Percentiles rank a stretch among this genome's conserved stretches.
Evolutionary conservation across 2,113 vertebrate species (phyloP).

Genomic region (Sterrhoptilus dennistouni): DNA sequence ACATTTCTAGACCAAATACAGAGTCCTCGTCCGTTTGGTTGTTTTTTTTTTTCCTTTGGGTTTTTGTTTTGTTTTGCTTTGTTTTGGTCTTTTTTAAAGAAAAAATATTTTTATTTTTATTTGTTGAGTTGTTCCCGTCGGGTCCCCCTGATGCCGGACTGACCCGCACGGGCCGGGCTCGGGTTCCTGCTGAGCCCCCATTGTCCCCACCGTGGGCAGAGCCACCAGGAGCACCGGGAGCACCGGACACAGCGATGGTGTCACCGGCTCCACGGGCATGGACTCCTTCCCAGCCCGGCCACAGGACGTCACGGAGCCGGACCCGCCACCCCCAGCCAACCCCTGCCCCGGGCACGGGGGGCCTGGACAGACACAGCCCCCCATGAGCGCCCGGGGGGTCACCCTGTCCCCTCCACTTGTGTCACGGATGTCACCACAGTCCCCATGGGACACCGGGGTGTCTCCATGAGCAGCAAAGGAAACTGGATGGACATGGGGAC

Average conservation of each 20-base stretch:
- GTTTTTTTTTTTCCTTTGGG: not conserved
- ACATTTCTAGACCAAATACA: conserved; percentile 70
- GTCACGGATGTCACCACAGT: not conserved
- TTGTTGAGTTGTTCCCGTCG: not conserved
- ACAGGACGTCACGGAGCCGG: not conserved
- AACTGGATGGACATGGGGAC: not conserved
- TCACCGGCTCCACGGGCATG: not conserved
- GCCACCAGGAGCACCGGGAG: not conserved
- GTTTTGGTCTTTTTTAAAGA: not conserved
- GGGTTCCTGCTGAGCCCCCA: not conserved
- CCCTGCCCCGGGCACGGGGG: not conserved
- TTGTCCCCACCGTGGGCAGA: not conserved
- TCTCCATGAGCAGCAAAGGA: not conserved
- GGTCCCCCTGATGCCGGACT: not conserved
- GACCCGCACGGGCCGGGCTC: not conserved
- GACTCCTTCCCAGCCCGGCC: not conserved
- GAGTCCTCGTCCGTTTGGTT: not conserved
- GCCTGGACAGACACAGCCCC: not conserved
- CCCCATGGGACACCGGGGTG: rapidly evolving
- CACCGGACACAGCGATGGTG: not conserved
- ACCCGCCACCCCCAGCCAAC: not conserved
- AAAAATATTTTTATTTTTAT: not conserved
- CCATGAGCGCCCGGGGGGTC: rapidly evolving
- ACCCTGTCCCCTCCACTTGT: rapidly evolving
- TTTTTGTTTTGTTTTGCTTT: not conserved